A percentile compares a stretch with the other conserved stretches of the same genome.
phyloP scores from a whole-genome alignment of 2,888 invertebrate species.

The Horisme vitalbata region DNA sequence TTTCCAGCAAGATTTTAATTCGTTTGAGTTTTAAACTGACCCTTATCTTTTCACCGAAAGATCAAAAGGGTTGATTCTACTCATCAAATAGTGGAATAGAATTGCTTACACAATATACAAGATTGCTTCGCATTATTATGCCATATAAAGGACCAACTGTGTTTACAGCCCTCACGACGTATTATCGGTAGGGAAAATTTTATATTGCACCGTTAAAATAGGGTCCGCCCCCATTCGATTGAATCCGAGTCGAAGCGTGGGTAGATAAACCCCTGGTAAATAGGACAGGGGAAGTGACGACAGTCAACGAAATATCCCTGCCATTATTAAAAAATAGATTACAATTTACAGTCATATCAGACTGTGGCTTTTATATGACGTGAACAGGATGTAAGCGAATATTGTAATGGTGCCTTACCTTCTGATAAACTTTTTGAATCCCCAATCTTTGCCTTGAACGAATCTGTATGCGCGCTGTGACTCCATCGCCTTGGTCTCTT shows the following conservation, averaged over 20 bases:
- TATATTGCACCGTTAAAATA: conserved; percentile 40
- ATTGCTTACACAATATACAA: conserved; percentile 32
- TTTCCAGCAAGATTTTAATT: not conserved
- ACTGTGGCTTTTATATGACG: not conserved
- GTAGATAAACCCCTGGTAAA: conserved; percentile 26
- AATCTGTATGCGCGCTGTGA: conserved; percentile 98
- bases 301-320: conserved; percentile 7
- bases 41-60: not conserved
- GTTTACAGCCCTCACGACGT: conserved; percentile 42
- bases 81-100: conserved; percentile 28
- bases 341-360: not conserved
- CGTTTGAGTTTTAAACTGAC: not conserved
- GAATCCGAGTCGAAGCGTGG: conserved; percentile 35
- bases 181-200: conserved; percentile 44
- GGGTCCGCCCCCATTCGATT: conserved; percentile 38
- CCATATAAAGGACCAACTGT: conserved; percentile 35
- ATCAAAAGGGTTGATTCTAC: conserved; percentile 38
- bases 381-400: conserved; percentile 11
- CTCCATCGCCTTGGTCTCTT: conserved; percentile 99
- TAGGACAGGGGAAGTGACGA: conserved; percentile 27
- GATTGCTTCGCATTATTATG: conserved; percentile 32
- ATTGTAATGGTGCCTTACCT: conserved; percentile 58
- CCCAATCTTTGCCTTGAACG: conserved; percentile 99
- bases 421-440: conserved; percentile 99
- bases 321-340: conserved; percentile 5